Conservation (phyloP, 2,797 vertebrate genomes). For the Karalla daura region DNA sequence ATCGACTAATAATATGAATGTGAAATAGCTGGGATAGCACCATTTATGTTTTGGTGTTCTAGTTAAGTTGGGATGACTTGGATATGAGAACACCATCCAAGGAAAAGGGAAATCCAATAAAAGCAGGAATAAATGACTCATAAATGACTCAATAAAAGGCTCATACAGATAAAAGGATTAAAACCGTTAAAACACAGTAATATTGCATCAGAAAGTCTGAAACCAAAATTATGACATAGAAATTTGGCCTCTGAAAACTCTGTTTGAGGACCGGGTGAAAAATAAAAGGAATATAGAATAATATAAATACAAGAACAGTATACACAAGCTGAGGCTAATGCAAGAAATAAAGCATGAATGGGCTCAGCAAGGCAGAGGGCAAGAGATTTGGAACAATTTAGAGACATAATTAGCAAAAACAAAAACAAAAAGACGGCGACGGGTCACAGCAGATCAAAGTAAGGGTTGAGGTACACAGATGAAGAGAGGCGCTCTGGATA, state of each 20-base stretch:
- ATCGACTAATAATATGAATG: no score
- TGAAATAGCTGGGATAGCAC: no score
- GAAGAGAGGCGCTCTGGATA: conserved; percentile 23
- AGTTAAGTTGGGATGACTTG: no score
- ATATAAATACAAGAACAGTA: conserved; percentile 2
- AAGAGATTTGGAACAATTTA: conserved; percentile 4
- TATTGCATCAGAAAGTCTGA: no score
- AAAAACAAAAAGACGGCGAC: conserved; percentile 4
- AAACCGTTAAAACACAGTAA: no score
- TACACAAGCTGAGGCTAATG: conserved; percentile 8
- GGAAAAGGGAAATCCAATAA: no score
- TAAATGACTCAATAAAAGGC: no score
- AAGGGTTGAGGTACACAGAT: conserved; percentile 41
- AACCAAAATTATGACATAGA: conserved; percentile 4
- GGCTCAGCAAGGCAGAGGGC: neutral
- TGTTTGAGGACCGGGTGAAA: conserved; percentile 6
- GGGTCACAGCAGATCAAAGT: conserved; percentile 29
- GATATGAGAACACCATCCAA: no score
- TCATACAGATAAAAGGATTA: no score
- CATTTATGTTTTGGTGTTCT: no score
- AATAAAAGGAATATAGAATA: conserved; percentile 2
- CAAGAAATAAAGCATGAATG: neutral
- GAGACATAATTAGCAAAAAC: conserved; percentile 19
- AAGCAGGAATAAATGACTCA: no score
- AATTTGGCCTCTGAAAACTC: neutral